Evolutionary conservation across 2,797 vertebrate species (phyloP), one percentile per base, ranked within the genome.

Genomic region (Mormyrops attenuatus): DNA sequence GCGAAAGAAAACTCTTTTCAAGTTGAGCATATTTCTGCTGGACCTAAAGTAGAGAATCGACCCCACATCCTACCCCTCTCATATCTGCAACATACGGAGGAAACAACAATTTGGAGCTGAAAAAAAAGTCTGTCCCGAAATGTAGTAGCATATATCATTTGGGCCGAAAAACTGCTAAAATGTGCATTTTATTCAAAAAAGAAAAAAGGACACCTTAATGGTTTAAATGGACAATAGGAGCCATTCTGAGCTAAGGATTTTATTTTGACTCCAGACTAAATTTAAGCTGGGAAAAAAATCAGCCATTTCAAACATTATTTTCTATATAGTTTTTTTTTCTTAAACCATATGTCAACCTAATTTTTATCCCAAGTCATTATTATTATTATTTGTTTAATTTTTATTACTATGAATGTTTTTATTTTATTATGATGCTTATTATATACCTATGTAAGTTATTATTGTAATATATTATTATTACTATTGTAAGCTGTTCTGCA

Each of bases 361-460:
- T 73, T 87, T 66, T 50, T 77, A 52, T 87, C 34, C 49, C 63
- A 77, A 85, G 30, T 89, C 63, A 89, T 89, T n/a, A 87, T 52
- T 73, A 55, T 15, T 2, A 38, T 69, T 41, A 47, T 66, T 63
- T 66, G 30, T 66, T 66, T 55, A n/a, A n/a, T 57, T 57, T 11
- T 66, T 30, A 9, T 63, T 63, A 63, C 3, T 69, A 69, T 69
- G 30, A 4, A 69, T 69, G 11, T 69, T 34, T 34, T 69, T 15
- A 34, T 34, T 69, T 26, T 57, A 57, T 57, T n/a, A 63, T 69
- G 26, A 69, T 69, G 3, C 26, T 69, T 5, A 69, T 15, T 69
- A 34, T 69, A 69, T 63, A 63, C 6, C 5, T 60, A 60, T 60
- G 8, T 60, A 63, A 63, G 60, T 5, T 66, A 8, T 66, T 5